Base-by-base conservation (phyloP, 2,888 invertebrate species). In the Mystacides longicornis region DNA sequence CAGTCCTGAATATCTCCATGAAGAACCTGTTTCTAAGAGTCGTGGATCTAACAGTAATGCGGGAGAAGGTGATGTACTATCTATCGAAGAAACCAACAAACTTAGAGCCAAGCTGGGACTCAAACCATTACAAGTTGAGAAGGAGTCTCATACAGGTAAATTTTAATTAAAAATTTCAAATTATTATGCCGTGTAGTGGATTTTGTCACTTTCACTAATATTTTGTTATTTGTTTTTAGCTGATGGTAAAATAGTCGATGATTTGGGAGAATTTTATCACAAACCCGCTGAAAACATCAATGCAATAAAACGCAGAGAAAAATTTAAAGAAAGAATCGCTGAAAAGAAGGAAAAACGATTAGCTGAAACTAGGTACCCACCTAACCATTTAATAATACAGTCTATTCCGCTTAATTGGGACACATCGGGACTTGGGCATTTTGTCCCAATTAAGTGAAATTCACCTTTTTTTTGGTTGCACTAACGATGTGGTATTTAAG, bases 91-190 rank as follows among this genome's bases (percentile, higher is more conserved):
- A 64, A 92, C 91, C 3, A 96, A 96, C 72, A 88, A 86, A 63
- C 73, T 99, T 11, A 80, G 98, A 65, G 91, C 91, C 1, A 94
- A 95, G 69, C 80, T 99, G 21, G 98, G 98, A 1, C 75, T 98
- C 31, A 95, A 94, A 67, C 98, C 97, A 0, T 74, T 98, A 2
- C 89, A 94, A 65, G 73, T 87, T 0, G 76, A 79, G 14, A 74
- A 72, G 64, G 66, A 72, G 62, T n/a, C 23, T 2, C 68, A 68
- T 2, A 69, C 70, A 21, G 74, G 75, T 74, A 52, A 59, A 65
- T 62, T 19, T 27, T 7, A 27, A 27, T 11, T 11, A 27, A 27
- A 5, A 27, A 27, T 11, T 27, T 11, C 11, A 27, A 27, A 27
- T 27, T 27, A 5, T 27, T 27, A 27, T n/a, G n/a, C n/a, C n/a